phyloP scores from a whole-genome alignment of 1,140 invertebrate species.

The Calephelis nemesis region DNA sequence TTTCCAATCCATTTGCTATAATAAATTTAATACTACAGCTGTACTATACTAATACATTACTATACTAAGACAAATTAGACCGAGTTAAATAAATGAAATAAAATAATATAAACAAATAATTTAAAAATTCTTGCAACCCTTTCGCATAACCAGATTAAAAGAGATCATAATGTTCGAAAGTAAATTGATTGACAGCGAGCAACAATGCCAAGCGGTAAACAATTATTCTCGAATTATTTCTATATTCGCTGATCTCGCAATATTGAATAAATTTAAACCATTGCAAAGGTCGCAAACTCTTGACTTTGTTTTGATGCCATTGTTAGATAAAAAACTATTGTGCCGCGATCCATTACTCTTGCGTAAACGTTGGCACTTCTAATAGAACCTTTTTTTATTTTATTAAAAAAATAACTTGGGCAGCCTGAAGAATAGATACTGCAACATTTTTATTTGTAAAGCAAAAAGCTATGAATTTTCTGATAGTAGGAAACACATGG shows the following conservation, averaged over 20 bases:
- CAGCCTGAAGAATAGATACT: too few species aligned
- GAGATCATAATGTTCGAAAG: slow-evolving; percentile 66
- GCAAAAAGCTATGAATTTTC: too few species aligned
- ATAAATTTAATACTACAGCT: neutral
- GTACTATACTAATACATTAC: slow-evolving; percentile 6
- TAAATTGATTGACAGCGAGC: slow-evolving; percentile 69
- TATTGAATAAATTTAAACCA: slow-evolving; percentile 60
- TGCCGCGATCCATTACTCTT: slow-evolving; percentile 38
- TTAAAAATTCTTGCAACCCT: slow-evolving; percentile 1
- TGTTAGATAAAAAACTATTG: slow-evolving; percentile 58
- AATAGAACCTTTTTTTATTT: slow-evolving; percentile 3
- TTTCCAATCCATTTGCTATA: too few species aligned
- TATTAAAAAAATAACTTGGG: slow-evolving; percentile 15
- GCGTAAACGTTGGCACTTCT: slow-evolving; percentile 39
- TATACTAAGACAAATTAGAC: slow-evolving; percentile 13
- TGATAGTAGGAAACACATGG: too few species aligned
- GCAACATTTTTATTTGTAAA: too few species aligned
- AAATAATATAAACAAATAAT: neutral
- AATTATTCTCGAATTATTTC: slow-evolving; percentile 67
- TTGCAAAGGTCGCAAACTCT: slow-evolving; percentile 68
- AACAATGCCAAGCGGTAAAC: slow-evolving; percentile 59
- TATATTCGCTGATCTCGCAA: slow-evolving; percentile 58
- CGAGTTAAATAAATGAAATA: neutral
- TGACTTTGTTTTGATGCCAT: slow-evolving; percentile 69
- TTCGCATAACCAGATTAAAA: slow-evolving; percentile 36